A percentile compares a stretch with the other conserved stretches of the same genome.
These are phyloP conservation scores for Crotalus tigris DNA, from an alignment of 2,113 vertebrate genomes.

Conservation along the genomic window DNA sequence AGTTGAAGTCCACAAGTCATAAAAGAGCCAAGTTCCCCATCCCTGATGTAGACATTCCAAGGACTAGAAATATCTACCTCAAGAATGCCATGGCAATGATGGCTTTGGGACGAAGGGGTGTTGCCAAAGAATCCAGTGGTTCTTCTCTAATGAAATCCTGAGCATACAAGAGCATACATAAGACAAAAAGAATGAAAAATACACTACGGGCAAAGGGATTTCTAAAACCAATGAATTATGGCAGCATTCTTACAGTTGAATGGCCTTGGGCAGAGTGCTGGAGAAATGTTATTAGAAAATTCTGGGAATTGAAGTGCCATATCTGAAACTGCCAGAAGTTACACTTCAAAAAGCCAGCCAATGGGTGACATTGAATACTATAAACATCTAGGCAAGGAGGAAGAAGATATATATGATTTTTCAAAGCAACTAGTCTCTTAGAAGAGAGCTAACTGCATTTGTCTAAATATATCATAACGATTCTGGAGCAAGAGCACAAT, in stretches of 20 bases:
- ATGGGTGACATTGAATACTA: background rate
- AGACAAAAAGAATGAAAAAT: too few species aligned
- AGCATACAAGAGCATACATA: background rate
- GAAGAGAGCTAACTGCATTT: background rate
- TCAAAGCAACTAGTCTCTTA: background rate
- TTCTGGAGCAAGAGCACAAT: background rate
- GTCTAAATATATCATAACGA: too few species aligned
- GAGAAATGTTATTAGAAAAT: background rate
- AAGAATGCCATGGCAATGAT: constrained; percentile 3
- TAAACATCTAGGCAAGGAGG: background rate
- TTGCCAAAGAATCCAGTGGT: background rate
- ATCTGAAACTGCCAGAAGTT: background rate
- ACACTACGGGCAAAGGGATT: background rate
- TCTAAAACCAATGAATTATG: background rate
- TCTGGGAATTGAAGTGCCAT: background rate
- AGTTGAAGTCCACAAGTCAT: too few species aligned
- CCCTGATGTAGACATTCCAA: background rate
- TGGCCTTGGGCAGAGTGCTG: background rate
- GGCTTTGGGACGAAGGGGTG: background rate
- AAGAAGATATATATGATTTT: background rate
- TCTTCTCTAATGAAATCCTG: constrained; percentile 18
- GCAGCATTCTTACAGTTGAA: background rate
- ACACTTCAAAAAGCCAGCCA: background rate
- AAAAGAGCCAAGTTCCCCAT: too few species aligned
- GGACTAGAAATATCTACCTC: background rate